phyloP scores from a whole-genome alignment of 2,113 vertebrate species.

The Eubucco bourcierii region DNA sequence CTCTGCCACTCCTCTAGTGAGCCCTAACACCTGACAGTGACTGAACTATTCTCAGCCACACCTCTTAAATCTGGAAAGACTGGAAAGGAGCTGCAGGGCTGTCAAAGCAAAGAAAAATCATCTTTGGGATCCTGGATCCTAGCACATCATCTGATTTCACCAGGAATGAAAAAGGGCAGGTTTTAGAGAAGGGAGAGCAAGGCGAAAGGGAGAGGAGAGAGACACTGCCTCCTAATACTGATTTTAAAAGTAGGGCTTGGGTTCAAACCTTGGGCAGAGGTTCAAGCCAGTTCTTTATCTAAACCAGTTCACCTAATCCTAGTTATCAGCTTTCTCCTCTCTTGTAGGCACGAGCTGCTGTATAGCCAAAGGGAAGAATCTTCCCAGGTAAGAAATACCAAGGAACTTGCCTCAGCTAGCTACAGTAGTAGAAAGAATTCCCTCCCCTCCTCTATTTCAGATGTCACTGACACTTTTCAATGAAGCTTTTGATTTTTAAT shows the following conservation, averaged over 20 bases:
- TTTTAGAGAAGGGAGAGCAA: background rate
- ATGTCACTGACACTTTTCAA: background rate
- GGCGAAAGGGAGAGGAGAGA: background rate
- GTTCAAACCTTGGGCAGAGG: constrained; percentile 61
- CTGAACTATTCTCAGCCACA: background rate
- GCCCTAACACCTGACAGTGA: no score
- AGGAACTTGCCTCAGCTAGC: constrained; percentile 60
- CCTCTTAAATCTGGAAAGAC: background rate
- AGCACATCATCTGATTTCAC: background rate
- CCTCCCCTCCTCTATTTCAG: background rate
- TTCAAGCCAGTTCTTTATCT: constrained; percentile 50
- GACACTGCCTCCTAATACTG: background rate
- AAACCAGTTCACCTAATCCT: constrained; percentile 32
- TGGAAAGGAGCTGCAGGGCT: background rate
- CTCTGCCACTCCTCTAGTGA: no score
- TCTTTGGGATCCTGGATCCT: background rate
- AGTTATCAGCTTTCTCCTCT: constrained; percentile 42
- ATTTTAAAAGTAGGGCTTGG: background rate
- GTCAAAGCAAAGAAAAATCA: rapidly evolving
- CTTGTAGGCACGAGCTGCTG: background rate
- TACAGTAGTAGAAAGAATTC: constrained; percentile 24
- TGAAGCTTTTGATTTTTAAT: background rate
- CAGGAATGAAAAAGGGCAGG: background rate
- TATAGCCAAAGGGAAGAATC: constrained; percentile 57
- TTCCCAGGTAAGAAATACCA: constrained; percentile 40